A percentile compares a stretch with the other conserved stretches of the same genome.
These are phyloP conservation scores for Cinclus cinclus DNA, from an alignment of 2,113 vertebrate species.

Conservation along the genomic window DNA sequence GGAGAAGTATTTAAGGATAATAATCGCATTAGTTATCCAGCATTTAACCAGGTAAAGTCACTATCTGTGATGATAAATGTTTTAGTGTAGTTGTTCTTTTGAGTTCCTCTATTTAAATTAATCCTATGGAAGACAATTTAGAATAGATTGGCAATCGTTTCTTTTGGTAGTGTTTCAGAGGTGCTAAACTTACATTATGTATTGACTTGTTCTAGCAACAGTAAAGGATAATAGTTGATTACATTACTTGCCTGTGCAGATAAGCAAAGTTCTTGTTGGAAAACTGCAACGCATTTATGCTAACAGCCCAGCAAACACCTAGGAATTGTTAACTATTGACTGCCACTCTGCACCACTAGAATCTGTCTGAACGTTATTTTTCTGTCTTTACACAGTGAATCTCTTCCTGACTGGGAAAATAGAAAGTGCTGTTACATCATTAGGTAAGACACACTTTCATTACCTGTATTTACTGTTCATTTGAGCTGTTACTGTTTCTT, in stretches of 20 bases:
- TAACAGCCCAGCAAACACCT: not conserved
- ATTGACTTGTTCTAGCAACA: not conserved
- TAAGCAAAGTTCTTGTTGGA: not conserved
- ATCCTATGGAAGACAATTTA: not conserved
- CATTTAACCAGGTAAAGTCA: not conserved
- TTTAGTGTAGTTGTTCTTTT: not conserved
- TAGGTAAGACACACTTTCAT: conserved; percentile 56
- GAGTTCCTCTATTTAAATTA: not conserved
- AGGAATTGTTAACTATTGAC: not conserved
- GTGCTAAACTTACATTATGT: not conserved
- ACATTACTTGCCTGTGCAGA: not conserved
- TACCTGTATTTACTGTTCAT: not conserved
- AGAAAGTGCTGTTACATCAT: conserved; percentile 74
- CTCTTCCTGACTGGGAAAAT: conserved; percentile 75
- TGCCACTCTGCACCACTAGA: not conserved
- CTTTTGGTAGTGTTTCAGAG: not conserved
- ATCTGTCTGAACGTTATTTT: not conserved
- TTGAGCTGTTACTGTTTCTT: not conserved
- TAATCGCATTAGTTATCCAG: not conserved
- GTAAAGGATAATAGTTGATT: not conserved
- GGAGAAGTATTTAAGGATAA: not conserved
- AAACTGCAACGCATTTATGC: not conserved
- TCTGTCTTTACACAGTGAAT: conserved; percentile 74
- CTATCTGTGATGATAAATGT: not conserved
- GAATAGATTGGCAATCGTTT: not conserved